Conservation (phyloP, 2,797 vertebrate genomes). For the Ataeniobius toweri region DNA sequence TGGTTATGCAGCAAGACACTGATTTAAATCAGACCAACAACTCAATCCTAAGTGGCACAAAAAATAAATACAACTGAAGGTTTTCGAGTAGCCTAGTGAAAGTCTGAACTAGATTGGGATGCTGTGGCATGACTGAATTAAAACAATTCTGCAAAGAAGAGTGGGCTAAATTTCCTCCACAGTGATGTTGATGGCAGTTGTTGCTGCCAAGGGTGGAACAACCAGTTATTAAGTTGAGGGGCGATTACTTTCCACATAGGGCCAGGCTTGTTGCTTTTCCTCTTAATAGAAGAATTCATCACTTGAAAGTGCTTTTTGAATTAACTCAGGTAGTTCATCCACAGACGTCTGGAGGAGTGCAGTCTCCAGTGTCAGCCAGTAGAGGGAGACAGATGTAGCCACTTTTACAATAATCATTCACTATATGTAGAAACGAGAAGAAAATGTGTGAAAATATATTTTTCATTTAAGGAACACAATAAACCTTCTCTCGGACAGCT, state of each 20-base stretch:
- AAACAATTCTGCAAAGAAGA: not conserved
- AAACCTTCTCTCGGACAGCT: not conserved
- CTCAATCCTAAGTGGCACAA: no score
- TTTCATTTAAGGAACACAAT: not conserved
- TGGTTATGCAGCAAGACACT: no score
- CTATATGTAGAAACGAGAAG: not conserved
- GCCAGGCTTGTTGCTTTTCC: not conserved
- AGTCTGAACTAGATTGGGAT: no score
- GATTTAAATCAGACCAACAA: no score
- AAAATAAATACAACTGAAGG: no score
- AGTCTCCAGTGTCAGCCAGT: not conserved
- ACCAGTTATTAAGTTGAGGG: not conserved
- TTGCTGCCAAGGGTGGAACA: not conserved
- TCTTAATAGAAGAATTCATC: not conserved
- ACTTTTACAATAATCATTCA: not conserved
- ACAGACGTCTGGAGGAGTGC: not conserved
- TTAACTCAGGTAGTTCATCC: not conserved
- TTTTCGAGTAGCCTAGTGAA: no score
- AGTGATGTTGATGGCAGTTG: not conserved
- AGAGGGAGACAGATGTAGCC: conserved; percentile 40
- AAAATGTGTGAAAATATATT: not conserved
- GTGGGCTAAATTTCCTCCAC: not conserved
- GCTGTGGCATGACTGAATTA: not conserved
- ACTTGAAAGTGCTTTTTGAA: not conserved
- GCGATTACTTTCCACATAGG: not conserved